Conservation (phyloP, 2,888 invertebrate species). For the Odontothrips loti region DNA sequence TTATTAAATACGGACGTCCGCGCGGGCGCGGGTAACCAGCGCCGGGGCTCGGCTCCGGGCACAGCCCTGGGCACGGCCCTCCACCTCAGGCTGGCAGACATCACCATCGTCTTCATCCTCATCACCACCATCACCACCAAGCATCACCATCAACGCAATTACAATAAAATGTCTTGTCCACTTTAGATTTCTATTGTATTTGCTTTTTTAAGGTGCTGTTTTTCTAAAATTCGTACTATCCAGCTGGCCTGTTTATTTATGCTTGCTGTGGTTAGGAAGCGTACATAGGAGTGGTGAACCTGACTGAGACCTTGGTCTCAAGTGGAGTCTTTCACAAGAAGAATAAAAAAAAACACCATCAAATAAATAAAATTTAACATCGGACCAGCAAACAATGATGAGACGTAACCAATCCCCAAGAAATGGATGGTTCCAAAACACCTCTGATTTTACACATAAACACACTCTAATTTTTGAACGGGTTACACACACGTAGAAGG, state of each 20-base stretch:
- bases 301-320: background rate
- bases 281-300: background rate
- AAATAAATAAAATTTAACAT: no score
- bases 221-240: background rate
- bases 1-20: conserved; percentile 59
- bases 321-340: background rate
- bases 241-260: background rate
- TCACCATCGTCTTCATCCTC: conserved; percentile 34
- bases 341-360: background rate
- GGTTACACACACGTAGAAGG: background rate
- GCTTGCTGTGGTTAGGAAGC: background rate
- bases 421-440: conserved; percentile 32
- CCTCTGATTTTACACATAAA: conserved; percentile 24
- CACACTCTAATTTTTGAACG: background rate
- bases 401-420: conserved; percentile 33
- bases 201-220: background rate
- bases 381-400: conserved; percentile 32
- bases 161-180: conserved; percentile 27
- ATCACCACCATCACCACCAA: conserved; percentile 33
- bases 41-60: conserved; percentile 31
- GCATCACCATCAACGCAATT: conserved; percentile 31
- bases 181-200: background rate
- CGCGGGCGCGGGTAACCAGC: conserved; percentile 32
- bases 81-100: conserved; percentile 32
- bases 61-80: conserved; percentile 27